Evolutionary conservation across 2,888 invertebrate genomes (phyloP), one percentile per base, ranked within the genome.

Genomic region (Zele albiditarsus): DNA sequence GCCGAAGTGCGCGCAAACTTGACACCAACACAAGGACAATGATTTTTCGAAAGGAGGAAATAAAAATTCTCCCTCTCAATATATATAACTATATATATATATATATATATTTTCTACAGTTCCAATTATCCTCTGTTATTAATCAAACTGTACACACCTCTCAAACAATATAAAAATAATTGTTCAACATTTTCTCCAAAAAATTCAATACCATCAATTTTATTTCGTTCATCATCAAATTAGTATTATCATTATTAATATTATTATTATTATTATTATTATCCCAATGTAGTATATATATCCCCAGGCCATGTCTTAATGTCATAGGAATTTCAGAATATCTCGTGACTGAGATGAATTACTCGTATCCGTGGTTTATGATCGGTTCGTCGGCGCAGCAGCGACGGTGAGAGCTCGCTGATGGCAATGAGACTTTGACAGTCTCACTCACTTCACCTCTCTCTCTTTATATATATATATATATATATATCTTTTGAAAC

Each of bases 11-110:
- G 82, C 80, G 82, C 87, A 88, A 88, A 89, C 89, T 88, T 89
- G 89, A 89, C 89, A 88, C 85, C 86, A 82, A 79, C 88, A 88
- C 88, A 88, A 88, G 88, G 89, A 87, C 89, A 84, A 84, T 80
- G 88, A 84, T 84, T 80, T 88, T 89, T 89, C 84, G 89, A 89
- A 89, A 89, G 88, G 87, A 88, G 87, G 88, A 89, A 89, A 87
- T 84, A 86, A 85, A 82, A 82, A 74, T 76, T 81, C n/a, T 62
- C 28, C 4, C n/a, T n/a, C n/a, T n/a, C n/a, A n/a, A n/a, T n/a
- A n/a, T n/a, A n/a, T n/a, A n/a, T n/a, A n/a, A n/a, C n/a, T n/a
- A n/a, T n/a, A n/a, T n/a, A n/a, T n/a, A n/a, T n/a, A n/a, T n/a
- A n/a, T n/a, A n/a, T n/a, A n/a, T n/a, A n/a, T n/a, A n/a, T n/a